phyloP scores from a whole-genome alignment of 2,113 vertebrate genomes.

The Xerus inauris region DNA sequence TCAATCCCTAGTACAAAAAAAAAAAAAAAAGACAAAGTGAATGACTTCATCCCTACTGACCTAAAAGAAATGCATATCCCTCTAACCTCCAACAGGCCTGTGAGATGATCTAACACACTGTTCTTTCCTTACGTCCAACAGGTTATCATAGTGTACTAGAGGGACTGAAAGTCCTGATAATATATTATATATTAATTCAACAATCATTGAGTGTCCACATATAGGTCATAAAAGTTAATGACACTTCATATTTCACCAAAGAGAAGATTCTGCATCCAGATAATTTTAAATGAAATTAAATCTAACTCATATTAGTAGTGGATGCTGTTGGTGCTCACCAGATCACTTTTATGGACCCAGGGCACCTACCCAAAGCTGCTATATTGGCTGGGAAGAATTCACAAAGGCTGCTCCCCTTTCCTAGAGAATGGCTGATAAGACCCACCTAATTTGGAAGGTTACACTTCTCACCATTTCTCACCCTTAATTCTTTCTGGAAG shows the following conservation, averaged over 20 bases:
- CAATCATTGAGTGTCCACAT: background rate
- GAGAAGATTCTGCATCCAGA: background rate
- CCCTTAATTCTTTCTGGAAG: background rate
- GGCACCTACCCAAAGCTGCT: background rate
- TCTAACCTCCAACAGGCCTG: background rate
- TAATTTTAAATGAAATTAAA: background rate
- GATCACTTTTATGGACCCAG: background rate
- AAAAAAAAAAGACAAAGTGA: background rate
- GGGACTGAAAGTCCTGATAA: background rate
- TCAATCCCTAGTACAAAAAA: no score
- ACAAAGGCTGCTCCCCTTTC: background rate
- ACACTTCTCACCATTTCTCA: background rate
- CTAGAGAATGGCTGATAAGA: background rate
- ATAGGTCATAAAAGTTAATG: background rate
- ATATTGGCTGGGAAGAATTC: background rate
- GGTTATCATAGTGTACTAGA: background rate
- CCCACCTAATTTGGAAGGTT: background rate
- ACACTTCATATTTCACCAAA: background rate
- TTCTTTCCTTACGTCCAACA: background rate
- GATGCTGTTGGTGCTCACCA: background rate
- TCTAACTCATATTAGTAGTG: background rate
- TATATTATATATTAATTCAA: background rate
- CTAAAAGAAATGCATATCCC: background rate
- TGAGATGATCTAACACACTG: background rate
- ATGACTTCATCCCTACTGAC: background rate